Evolutionary conservation across 2,888 invertebrate genomes (phyloP), one percentile per base, ranked within the genome.

Genomic region (Volucella inanis): DNA sequence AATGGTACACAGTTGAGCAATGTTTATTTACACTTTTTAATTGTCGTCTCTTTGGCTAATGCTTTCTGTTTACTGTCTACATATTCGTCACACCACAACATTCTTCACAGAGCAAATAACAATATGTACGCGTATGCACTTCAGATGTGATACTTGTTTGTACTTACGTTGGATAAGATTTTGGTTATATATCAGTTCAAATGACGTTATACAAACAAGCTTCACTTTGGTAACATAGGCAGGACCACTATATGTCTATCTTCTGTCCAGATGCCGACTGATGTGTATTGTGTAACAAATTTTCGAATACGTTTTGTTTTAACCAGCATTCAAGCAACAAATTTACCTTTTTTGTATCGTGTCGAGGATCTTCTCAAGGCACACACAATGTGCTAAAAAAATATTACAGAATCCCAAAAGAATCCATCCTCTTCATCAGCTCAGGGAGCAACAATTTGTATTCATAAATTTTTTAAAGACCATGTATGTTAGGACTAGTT

Each of bases 1-100:
- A 50, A 31, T 14, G 50, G 49, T 39, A 15, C 15, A 12, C 22
- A 41, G 38, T 76, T 76, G 76, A 22, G 52, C 38, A 57, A 75
- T 57, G 12, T 45, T 22, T 68, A 54, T 68, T 78, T 78, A 71
- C 70, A 78, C 78, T 78, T 78, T 78, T 70, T 78, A 70, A 70
- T 49, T 64, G 50, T 49, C 52, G 22, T 62, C 39, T 43, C 47
- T 45, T 75, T 11, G 15, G 75, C 38, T 49, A 39, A 45, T 45
- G 10, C 4, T 38, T 22, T 22, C 11, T 49, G 10, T 41, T 9
- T 2, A 31, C 15, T 31, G 14, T 45, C 31, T 31, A 31, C 31
- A 31, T 31, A 31, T 31, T 47, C 15, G 47, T 38, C 11, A 41
- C 3, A 41, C 31, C 12, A 18, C 31, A 54, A 31, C 31, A 31